Evolutionary conservation across 2,113 vertebrate species (phyloP), one percentile per base, ranked within the genome.

Genomic region (Cynocephalus volans): DNA sequence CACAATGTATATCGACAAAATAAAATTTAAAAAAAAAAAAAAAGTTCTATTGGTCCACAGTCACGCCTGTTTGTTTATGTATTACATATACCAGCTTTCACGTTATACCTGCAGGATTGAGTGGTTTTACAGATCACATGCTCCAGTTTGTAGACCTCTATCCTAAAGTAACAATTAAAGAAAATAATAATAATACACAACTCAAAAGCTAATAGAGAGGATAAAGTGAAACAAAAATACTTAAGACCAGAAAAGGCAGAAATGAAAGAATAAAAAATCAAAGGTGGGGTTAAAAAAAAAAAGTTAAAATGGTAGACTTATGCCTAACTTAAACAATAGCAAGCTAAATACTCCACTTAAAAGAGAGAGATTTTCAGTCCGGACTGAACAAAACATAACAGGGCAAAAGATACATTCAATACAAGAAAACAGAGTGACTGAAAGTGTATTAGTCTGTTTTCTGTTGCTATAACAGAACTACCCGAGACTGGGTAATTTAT

Each of bases 261-360:
- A 60, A 94, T 92, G 9, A 75, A 91, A 87, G 26, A 52, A 84
- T 7, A 50, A 60, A 72, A 2, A 58, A 84, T 0, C 11, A 79
- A 84, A 95, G 33, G 82, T 21, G 33, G 6, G 62, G 84, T 62
- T 72, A 64, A 75, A 92, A 88, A 93, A 50, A 17, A 76, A 65
- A 52, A 50, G 18, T 12, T 26, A 87, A 79, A 94, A 86, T 60
- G 64, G 45, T 52, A 94, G 31, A 26, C 1, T 72, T 45, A 62
- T 6, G 45, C 26, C 23, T 80, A 91, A 58, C 6, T 41, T 75
- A 60, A 81, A 41, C 13, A 67, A 31, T n/a, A 69, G 33, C 48
- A 7, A 14, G 2, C 15, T 72, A 72, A 88, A 76, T 45, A 64
- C 2, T 75, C 24, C 24, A 54, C 76, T 50, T 85, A 89, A 80